Evolutionary conservation across 2,888 invertebrate genomes (phyloP).

Genomic region (Drosophila recens): DNA sequence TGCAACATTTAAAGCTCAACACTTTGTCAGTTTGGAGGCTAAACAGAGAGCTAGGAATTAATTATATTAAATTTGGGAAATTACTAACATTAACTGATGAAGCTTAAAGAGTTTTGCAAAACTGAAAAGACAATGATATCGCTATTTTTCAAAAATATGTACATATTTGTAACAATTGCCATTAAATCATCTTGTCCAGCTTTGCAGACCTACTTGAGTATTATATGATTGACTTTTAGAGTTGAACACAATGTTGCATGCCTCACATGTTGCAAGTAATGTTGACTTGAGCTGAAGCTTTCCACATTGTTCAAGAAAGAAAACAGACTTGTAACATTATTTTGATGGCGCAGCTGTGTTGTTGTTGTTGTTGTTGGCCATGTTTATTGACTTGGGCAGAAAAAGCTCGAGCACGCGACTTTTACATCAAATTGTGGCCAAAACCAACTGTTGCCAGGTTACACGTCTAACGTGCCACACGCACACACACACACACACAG

Average conservation of each 20-base stretch:
- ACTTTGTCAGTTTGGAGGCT: not conserved
- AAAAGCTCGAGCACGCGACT: conserved; percentile 33
- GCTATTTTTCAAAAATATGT: not conserved
- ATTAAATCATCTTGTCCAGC: not conserved
- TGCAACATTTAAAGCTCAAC: conserved; percentile 1
- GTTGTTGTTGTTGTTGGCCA: conserved; percentile 11
- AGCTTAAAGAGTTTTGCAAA: not conserved
- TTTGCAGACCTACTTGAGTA: not conserved
- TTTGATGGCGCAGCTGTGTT: conserved; percentile 13
- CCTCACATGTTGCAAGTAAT: conserved; percentile 11
- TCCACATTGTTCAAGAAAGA: conserved; percentile 1
- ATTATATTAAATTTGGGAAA: not conserved
- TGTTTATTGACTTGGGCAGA: conserved; percentile 32
- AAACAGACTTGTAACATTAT: conserved; percentile 5
- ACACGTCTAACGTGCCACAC: conserved; percentile 24
- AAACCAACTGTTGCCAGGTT: conserved; percentile 78
- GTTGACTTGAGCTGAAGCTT: not conserved
- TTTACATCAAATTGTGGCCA: conserved; percentile 58
- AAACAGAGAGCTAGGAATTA: not conserved
- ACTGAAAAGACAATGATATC: not conserved
- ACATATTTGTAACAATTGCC: not conserved
- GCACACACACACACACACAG: too few species aligned
- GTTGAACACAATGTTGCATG: conserved; percentile 10
- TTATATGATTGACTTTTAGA: conserved; percentile 4
- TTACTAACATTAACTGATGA: not conserved